Evolutionary conservation across 2,797 vertebrate genomes (phyloP), one percentile per base, ranked within the genome.

Genomic region (Tarsius wallacei): DNA sequence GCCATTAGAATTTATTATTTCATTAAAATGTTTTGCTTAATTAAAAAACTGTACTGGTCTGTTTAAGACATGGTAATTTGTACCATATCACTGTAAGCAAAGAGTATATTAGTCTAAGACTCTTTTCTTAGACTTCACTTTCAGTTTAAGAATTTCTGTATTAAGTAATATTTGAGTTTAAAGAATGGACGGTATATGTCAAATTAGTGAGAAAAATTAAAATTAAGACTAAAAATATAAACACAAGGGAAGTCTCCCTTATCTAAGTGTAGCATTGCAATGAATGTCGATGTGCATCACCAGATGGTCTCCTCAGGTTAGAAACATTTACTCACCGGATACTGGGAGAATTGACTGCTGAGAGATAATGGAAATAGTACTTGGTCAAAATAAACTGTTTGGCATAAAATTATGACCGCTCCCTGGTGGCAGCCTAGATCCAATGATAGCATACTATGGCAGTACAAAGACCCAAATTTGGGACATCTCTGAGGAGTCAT

Each of bases 71-170:
- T 17, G 36, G 3, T 82, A 42, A 87, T 24, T 49, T 3, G 7
- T 47, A 82, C 42, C 42, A 42, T 57, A 15, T 85, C 24, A 70
- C 1, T 24, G 16, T 14, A 66, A 73, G 14, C 49, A 82, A 14
- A 77, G n/a, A 12, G n/a, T 73, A 51, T 74, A 14, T 24, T 73
- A 63, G 17, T 70, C 31, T 91, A 82, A 77, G 7, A 28, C 55
- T 28, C 24, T 80, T 55, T 55, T 71, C 49, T 42, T 82, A 68
- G 81, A 83, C 9, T 64, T 87, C 21, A 24, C 24, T 61, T 33
- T 87, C 28, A 66, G 9, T 70, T 33, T 86, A 68, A 94, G 5
- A 84, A 68, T 66, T 73, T 88, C 70, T 76, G 14, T 19, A 36
- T 22, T 78, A 63, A 51, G 55, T n/a, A 24, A 11, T 33, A 80